Percentiles rank a stretch among this genome's conserved stretches.
Evolutionary conservation across 2,888 invertebrate species (phyloP).

Genomic region (Euproctis similis): DNA sequence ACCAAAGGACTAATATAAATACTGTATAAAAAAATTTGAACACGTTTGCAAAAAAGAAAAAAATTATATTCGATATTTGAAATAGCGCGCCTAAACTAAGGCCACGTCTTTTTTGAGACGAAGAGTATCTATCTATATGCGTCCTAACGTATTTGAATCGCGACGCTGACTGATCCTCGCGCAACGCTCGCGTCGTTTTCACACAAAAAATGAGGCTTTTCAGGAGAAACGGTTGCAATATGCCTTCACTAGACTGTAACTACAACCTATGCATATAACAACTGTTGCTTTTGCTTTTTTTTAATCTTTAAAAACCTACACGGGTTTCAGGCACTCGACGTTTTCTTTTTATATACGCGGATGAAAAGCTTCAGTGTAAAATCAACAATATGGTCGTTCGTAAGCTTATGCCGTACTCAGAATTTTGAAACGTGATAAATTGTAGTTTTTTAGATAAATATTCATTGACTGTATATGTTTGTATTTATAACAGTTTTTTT

Average conservation of each 20-base stretch:
- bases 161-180: slow-evolving; percentile 44
- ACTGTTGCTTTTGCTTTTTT: slow-evolving; percentile 41
- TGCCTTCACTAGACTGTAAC: slow-evolving; percentile 7
- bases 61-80: too few species aligned
- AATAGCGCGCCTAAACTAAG: slow-evolving; percentile 30
- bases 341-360: too few species aligned
- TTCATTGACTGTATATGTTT: too few species aligned
- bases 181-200: slow-evolving; percentile 30
- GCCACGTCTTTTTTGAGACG: slow-evolving; percentile 14
- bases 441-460: too few species aligned
- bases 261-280: slow-evolving; percentile 22
- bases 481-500: too few species aligned
- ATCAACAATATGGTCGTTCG: too few species aligned
- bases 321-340: too few species aligned
- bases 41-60: too few species aligned
- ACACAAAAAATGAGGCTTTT: slow-evolving; percentile 24
- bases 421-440: too few species aligned
- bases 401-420: too few species aligned
- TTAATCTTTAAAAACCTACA: slow-evolving; percentile 3
- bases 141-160: slow-evolving; percentile 44
- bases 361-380: too few species aligned
- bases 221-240: slow-evolving; percentile 22
- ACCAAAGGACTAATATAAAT: too few species aligned
- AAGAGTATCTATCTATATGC: slow-evolving; percentile 30
- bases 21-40: slow-evolving; percentile 8